These are phyloP conservation scores for Sacculina carcini DNA, from an alignment of 2,888 invertebrate species.

Conservation along the genomic window DNA sequence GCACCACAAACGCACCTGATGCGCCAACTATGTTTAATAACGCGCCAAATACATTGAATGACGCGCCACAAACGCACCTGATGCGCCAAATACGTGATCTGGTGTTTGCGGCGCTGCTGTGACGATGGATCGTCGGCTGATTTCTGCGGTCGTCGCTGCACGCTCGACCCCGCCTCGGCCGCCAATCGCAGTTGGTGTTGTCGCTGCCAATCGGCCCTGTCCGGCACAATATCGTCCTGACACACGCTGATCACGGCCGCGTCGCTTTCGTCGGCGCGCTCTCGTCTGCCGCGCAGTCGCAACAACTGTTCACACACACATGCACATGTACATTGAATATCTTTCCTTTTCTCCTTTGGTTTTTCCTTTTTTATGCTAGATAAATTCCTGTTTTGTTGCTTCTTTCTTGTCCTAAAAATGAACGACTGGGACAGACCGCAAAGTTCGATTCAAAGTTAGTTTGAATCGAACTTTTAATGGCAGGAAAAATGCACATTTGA, in stretches of 20 bases:
- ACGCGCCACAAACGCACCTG: conserved; percentile 25
- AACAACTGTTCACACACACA: not conserved
- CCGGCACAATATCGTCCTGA: conserved; percentile 48
- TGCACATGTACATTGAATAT: too few relatives aligned
- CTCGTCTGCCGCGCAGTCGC: conserved; percentile 20
- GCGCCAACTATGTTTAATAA: too few relatives aligned
- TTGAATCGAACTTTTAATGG: too few relatives aligned
- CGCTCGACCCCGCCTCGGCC: conserved; percentile 23
- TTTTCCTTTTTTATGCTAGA: too few relatives aligned
- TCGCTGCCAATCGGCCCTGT: conserved; percentile 51
- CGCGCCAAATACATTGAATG: too few relatives aligned
- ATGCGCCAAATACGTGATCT: conserved; percentile 80
- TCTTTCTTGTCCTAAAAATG: too few relatives aligned
- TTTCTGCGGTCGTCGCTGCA: conserved; percentile 13
- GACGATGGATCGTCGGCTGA: conserved; percentile 29
- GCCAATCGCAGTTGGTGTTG: conserved; percentile 36
- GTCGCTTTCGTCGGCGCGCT: conserved; percentile 31
- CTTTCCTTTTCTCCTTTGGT: too few relatives aligned
- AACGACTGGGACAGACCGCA: too few relatives aligned
- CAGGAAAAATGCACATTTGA: too few relatives aligned
- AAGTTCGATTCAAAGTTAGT: too few relatives aligned
- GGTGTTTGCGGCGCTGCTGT: conserved; percentile 58
- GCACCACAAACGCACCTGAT: too few relatives aligned
- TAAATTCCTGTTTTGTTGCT: too few relatives aligned
- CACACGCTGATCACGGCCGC: conserved; percentile 52